Evolutionary conservation across 2,888 invertebrate genomes (phyloP).

Genomic region (Phortica magna): DNA sequence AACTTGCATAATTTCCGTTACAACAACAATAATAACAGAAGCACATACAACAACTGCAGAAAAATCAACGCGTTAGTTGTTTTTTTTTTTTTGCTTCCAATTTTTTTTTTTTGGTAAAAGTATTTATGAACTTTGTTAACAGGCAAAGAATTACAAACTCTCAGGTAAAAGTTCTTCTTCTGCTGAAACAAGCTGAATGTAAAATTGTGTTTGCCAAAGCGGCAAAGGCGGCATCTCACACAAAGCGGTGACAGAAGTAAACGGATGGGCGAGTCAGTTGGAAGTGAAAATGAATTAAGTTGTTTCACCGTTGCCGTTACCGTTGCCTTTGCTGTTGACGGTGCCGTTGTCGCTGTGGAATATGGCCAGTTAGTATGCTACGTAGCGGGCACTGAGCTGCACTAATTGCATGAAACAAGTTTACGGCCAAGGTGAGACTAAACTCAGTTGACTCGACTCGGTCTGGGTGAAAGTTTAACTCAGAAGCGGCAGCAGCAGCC

Average conservation of each 20-base stretch:
- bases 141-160: slow-evolving; percentile 73
- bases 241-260: neutral
- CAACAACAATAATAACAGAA: slow-evolving; percentile 3
- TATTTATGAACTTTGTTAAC: slow-evolving; percentile 73
- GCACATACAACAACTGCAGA: neutral
- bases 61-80: slow-evolving; percentile 17
- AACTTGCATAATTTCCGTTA: slow-evolving; percentile 2
- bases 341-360: slow-evolving; percentile 43
- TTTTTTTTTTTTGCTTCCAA: neutral
- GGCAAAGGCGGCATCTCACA: slow-evolving; percentile 43
- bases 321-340: slow-evolving; percentile 37
- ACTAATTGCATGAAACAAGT: slow-evolving; percentile 71
- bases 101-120: slow-evolving; percentile 46
- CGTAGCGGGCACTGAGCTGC: slow-evolving; percentile 49
- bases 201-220: slow-evolving; percentile 70
- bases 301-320: neutral
- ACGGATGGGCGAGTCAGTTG: slow-evolving; percentile 16
- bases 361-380: slow-evolving; percentile 24
- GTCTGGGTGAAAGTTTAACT: slow-evolving; percentile 7
- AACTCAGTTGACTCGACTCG: slow-evolving; percentile 38
- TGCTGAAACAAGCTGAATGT: slow-evolving; percentile 53
- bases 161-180: slow-evolving; percentile 55
- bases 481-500: slow-evolving; percentile 60
- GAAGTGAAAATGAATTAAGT: slow-evolving; percentile 68
- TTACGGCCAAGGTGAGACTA: slow-evolving; percentile 67